Evolutionary conservation across 1,140 invertebrate genomes (phyloP).

Genomic region (Calephelis virginiensis): DNA sequence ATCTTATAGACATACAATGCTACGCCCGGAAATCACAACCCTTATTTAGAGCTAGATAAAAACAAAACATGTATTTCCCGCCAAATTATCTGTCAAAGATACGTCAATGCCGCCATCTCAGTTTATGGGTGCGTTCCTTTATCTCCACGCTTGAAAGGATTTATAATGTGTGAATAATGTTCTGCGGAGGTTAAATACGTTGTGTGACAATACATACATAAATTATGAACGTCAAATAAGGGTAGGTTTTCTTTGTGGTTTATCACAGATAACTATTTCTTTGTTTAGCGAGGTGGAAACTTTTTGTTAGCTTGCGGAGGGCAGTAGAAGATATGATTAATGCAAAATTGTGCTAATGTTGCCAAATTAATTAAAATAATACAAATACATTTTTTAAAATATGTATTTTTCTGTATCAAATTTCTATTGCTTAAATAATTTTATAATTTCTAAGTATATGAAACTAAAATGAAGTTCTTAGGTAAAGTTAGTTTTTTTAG

Average conservation of each 20-base stretch:
- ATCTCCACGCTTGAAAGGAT: slow-evolving; percentile 60
- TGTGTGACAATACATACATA: slow-evolving; percentile 69
- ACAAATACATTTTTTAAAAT: too few species aligned
- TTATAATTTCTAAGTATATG: too few species aligned
- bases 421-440: too few species aligned
- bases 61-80: slow-evolving; percentile 38
- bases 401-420: too few species aligned
- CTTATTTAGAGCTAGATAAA: slow-evolving; percentile 6
- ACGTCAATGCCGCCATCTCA: slow-evolving; percentile 58
- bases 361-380: slow-evolving; percentile 17
- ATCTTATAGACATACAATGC: too few species aligned
- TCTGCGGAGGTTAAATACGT: slow-evolving; percentile 59
- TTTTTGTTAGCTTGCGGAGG: slow-evolving; percentile 38
- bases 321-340: slow-evolving; percentile 25
- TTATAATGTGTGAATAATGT: slow-evolving; percentile 74
- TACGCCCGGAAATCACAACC: too few species aligned
- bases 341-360: slow-evolving; percentile 22
- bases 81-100: slow-evolving; percentile 48
- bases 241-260: slow-evolving; percentile 41
- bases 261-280: slow-evolving; percentile 59
- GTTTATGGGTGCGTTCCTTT: slow-evolving; percentile 50
- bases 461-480: too few species aligned
- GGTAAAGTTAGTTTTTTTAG: too few species aligned
- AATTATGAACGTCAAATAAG: slow-evolving; percentile 62
- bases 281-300: slow-evolving; percentile 61